Base-by-base conservation (phyloP, 1,140 invertebrate genomes). In the Drosophila miranda region DNA sequence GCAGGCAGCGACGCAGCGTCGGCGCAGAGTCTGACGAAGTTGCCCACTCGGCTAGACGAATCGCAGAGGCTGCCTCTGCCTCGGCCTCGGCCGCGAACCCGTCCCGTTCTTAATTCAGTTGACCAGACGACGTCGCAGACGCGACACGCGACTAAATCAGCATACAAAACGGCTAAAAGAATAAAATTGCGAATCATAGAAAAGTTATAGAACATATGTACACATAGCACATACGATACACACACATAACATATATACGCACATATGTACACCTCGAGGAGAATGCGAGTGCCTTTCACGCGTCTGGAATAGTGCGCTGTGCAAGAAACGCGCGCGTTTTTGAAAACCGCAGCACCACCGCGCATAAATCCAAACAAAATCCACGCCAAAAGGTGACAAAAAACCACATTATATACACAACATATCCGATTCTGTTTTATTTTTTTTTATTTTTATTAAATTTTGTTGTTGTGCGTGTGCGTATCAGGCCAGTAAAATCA, bases 101-200 rank as follows among this genome's bases (percentile, higher is more conserved):
- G 78, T 68, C 71, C 59, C 87, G 80, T 88, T 88, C 76, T 89
- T 89, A 89, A 89, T 83, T 89, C 79, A 89, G 87, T 89, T 89
- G 87, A 89, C 87, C 87, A 89, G 75, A 81, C 87, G 71, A 72
- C 78, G 77, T 75, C 68, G 72, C 79, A 73, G 71, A 79, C 70
- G 74, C 75, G 75, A 88, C 87, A 83, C 87, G 81, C 78, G 82
- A 88, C 78, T 71, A 67, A 74, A 67, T 51, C 45, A 50, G 52
- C 23, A 44, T 54, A 23, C 59, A 52, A 66, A 60, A 67, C 19
- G 55, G 67, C 11, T 28, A 50, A 48, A 45, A 68, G 16, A 57
- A 60, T 55, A 48, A 41, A 54, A 58, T 68, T 68, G 23, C 49
- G 48, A 58, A 82, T 55, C 61, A 62, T 56, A 66, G 48, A 45